Evolutionary conservation across 1,140 invertebrate genomes (phyloP), one percentile per base, ranked within the genome.

Genomic region (Orius insidiosus): DNA sequence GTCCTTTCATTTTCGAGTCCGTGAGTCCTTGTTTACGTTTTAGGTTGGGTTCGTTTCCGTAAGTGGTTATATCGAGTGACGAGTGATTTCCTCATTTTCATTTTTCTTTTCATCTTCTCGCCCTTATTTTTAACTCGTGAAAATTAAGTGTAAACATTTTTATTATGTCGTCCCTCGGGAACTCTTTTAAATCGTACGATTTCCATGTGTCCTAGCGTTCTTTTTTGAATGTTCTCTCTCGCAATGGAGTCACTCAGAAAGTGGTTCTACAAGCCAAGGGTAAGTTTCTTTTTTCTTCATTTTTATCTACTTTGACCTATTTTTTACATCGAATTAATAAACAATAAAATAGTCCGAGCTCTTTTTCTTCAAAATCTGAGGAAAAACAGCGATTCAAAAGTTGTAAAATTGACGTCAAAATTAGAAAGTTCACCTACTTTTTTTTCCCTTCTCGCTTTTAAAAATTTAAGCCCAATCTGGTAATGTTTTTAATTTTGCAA

Each of bases 201-300:
- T 24, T 24, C 24, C 24, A 49, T 33, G 48, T 50, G 18, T 53
- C 52, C 50, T 53, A 53, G 48, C 48, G 49, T 35, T 33, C 7
- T 14, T 16, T 39, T 19, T 43, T 18, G 35, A 31, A 40, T 48
- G 40, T 44, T 45, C 32, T 14, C 43, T 24, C 24, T 24, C 9
- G 62, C 61, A 54, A 87, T 89, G 85, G 81, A 87, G 69, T 87
- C 84, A 54, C 70, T 89, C 57, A 71, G 85, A 68, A 87, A 84
- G 70, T 89, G 84, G 84, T 80, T 89, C 60, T 87, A 85, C 67
- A 85, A 78, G 68, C 85, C 85, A 56, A 86, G 86, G 78, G 85
- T 87, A 70, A 68, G 24, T 24, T 24, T 24, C 24, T 24, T 24
- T 24, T 66, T 66, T 56, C 56, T 59, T 35, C 30, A 15, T 48